A percentile compares a stretch with the other conserved stretches of the same genome.
Evolutionary conservation across 1,140 invertebrate genomes (phyloP).

Genomic region (Eufriesea mexicana): DNA sequence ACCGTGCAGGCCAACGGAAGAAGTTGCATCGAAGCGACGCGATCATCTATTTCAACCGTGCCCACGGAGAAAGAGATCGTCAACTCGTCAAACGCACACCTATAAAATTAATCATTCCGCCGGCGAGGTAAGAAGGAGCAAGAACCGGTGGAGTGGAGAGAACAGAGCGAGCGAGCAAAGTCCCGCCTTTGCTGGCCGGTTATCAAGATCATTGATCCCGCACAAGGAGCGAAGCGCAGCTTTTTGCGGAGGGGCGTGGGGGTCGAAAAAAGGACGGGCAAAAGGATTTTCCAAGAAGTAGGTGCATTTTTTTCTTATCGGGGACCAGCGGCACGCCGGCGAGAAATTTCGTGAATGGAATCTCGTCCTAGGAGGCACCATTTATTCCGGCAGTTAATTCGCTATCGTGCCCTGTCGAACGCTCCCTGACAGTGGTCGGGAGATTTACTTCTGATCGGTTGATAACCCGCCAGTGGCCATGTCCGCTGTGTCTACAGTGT

Average conservation of each 20-base stretch:
- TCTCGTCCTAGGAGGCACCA: conserved; percentile 69
- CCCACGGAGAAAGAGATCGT: not conserved
- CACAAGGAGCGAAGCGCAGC: conserved; percentile 15
- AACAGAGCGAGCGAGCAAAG: conserved; percentile 12
- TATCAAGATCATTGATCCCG: conserved; percentile 53
- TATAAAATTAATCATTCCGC: conserved; percentile 35
- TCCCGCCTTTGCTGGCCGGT: conserved; percentile 31
- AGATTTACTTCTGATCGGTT: conserved; percentile 72
- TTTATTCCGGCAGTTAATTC: conserved; percentile 72
- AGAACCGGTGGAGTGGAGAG: not conserved
- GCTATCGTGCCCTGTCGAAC: conserved; percentile 70
- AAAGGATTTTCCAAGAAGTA: conserved; percentile 43
- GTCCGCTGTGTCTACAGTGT: conserved; percentile 69
- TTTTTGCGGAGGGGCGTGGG: not conserved
- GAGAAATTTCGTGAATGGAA: conserved; percentile 71
- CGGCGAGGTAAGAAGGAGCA: conserved; percentile 6
- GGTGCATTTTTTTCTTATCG: conserved; percentile 54
- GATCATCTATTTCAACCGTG: not conserved
- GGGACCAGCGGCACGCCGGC: conserved; percentile 22
- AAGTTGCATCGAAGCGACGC: not conserved
- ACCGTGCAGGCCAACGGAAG: not conserved
- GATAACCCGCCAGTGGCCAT: conserved; percentile 68
- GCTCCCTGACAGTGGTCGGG: conserved; percentile 65
- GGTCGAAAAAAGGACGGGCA: conserved; percentile 17
- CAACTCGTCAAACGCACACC: conserved; percentile 21